Percentiles rank a stretch among this genome's conserved stretches.
Evolutionary conservation across 2,888 invertebrate genomes (phyloP).

Genomic region (Belgica antarctica): DNA sequence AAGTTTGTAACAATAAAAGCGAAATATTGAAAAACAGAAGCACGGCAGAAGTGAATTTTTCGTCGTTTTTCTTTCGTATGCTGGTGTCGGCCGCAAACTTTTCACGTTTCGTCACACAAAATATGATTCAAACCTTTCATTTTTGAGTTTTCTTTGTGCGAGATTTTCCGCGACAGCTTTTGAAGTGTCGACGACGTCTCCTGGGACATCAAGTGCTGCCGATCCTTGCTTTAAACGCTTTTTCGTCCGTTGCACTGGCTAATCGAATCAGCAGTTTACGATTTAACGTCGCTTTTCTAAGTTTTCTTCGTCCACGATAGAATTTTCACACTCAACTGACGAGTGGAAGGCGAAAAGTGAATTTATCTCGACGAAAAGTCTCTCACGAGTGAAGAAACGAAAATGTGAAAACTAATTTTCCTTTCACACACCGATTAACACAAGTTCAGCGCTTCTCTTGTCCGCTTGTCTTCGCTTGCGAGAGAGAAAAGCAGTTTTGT

Average conservation of each 20-base stretch:
- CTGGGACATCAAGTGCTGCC: constrained; percentile 1
- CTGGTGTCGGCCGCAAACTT: constrained; percentile 20
- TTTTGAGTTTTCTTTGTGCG: constrained; percentile 1
- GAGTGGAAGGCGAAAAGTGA: not conserved
- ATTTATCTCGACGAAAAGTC: constrained; percentile 21
- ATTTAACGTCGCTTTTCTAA: too few species aligned
- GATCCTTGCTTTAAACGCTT: too few species aligned
- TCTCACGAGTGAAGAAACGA: constrained; percentile 5
- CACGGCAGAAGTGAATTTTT: not conserved
- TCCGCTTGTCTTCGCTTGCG: not conserved
- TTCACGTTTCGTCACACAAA: not conserved
- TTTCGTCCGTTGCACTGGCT: too few species aligned
- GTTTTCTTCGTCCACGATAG: not conserved
- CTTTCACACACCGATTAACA: constrained; percentile 12
- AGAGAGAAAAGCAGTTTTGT: not conserved
- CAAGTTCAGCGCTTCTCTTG: not conserved
- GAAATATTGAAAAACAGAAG: constrained; percentile 20
- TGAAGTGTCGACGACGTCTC: not conserved
- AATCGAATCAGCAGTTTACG: too few species aligned
- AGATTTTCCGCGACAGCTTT: not conserved
- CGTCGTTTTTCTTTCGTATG: not conserved
- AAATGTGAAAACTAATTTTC: constrained; percentile 23
- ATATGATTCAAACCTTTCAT: constrained; percentile 18
- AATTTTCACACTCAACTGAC: constrained; percentile 25
- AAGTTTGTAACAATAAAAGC: constrained; percentile 22